Evolutionary conservation across 1,140 invertebrate species (phyloP), one percentile per base, ranked within the genome.

Genomic region (Ostrea denselamellosa): DNA sequence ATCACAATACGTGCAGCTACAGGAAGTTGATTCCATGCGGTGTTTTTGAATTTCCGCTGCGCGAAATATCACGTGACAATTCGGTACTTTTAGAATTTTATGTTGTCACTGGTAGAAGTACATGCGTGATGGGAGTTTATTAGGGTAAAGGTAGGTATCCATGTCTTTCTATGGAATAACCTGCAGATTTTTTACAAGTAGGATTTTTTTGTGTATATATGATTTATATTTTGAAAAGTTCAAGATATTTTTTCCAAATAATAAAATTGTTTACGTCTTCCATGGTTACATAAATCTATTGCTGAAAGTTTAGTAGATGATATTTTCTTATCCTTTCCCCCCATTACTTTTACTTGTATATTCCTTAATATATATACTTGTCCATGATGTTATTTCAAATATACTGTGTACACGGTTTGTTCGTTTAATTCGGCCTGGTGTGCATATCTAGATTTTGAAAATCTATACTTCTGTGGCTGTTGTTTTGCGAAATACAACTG

Each of bases 11-110:
- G 25, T 12, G 28, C 9, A 77, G 12, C 25, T 34, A 77, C 68
- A 77, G 68, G 68, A 77, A 77, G 68, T 77, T 9, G 68, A 77
- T 34, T 77, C 68, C 68, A 77, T 77, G 68, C 28, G 68, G 68
- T 77, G 68, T 83, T 83, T 83, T 54, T 83, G 82, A 83, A 83
- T 83, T 83, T 83, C 82, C 82, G 52, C 82, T 83, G 82, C 44
- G 52, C 82, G 52, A 83, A 53, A 52, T 52, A 44, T 52, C 82
- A 52, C 44, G 82, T 83, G 68, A 77, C 68, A 77, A 4, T 34
- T 77, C 68, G 25, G 14, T 77, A 25, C 25, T 34, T 0, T 25
- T 28, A 25, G 25, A 28, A 25, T 77, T 77, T 77, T 28, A 28
- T 25, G 22, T 28, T 28, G 28, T 77, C 9, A 25, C 10, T 22